Conservation (phyloP, 2,888 invertebrate genomes). For the Patella pellucida region DNA sequence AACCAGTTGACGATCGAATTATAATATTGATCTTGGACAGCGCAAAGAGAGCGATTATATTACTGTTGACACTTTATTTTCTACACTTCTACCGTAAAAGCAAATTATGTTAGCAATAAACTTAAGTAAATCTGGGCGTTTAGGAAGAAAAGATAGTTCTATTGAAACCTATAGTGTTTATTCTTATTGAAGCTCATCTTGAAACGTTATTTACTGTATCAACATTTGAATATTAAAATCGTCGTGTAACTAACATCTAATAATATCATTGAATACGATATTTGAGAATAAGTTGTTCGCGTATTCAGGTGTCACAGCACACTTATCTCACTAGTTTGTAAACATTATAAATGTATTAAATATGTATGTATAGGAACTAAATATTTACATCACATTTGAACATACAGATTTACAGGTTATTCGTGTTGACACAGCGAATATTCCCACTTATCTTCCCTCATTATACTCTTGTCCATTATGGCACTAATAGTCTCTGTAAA, state of each 20-base stretch:
- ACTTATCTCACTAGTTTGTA: not conserved
- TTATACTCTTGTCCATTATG: not conserved
- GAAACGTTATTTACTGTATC: not conserved
- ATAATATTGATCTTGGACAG: too few relatives aligned
- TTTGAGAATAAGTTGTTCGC: not conserved
- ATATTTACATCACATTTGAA: constrained; percentile 10
- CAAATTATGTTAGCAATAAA: too few relatives aligned
- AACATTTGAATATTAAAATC: not conserved
- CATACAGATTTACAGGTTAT: constrained; percentile 3
- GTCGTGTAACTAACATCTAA: not conserved
- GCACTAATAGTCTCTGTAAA: not conserved
- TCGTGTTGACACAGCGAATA: not conserved
- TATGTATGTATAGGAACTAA: constrained; percentile 5
- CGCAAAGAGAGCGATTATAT: too few relatives aligned
- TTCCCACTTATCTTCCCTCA: constrained; percentile 7
- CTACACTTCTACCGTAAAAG: too few relatives aligned
- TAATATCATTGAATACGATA: not conserved
- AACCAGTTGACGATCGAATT: too few relatives aligned
- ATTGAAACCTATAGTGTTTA: too few relatives aligned
- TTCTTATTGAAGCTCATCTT: too few relatives aligned
- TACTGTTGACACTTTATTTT: too few relatives aligned
- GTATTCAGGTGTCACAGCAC: constrained; percentile 2
- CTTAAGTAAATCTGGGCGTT: too few relatives aligned
- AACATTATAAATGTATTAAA: constrained; percentile 4
- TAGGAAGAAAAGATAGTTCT: too few relatives aligned